Conservation (phyloP, 2,888 invertebrate genomes). For the Eupeodes luniger region DNA sequence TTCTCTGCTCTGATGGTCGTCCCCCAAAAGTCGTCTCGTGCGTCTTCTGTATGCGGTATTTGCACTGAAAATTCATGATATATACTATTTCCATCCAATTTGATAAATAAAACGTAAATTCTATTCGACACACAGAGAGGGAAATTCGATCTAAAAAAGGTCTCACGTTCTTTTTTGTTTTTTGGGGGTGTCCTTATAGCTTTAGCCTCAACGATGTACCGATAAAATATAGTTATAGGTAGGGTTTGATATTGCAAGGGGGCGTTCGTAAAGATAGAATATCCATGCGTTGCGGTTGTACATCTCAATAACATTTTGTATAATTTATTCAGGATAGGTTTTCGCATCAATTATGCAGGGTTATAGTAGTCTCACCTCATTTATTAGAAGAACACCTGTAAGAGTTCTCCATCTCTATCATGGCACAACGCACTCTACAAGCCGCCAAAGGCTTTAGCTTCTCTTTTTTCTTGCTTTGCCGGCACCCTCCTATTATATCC, state of each 20-base stretch:
- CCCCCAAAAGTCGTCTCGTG: background rate
- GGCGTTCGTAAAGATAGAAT: constrained; percentile 22
- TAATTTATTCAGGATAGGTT: constrained; percentile 75
- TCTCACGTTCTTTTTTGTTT: constrained; percentile 50
- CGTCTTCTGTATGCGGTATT: no score
- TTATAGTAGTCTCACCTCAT: constrained; percentile 76
- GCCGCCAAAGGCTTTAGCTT: background rate
- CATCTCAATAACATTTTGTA: constrained; percentile 72
- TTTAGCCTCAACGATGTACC: constrained; percentile 31
- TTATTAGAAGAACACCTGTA: constrained; percentile 76
- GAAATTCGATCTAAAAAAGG: constrained; percentile 72
- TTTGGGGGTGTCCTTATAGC: constrained; percentile 26
- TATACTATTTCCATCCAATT: constrained; percentile 46
- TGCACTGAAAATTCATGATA: constrained; percentile 41
- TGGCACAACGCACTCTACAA: constrained; percentile 34
- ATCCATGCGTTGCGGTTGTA: constrained; percentile 65
- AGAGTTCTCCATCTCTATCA: constrained; percentile 47
- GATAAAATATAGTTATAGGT: background rate
- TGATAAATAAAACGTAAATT: constrained; percentile 73
- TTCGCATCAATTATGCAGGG: constrained; percentile 76
- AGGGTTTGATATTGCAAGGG: background rate
- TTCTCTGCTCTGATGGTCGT: background rate
- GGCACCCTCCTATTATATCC: background rate
- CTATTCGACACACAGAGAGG: constrained; percentile 57
- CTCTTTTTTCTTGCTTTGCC: background rate